Conservation (phyloP, 2,888 invertebrate genomes). For the Gandaritis pyraliata region DNA sequence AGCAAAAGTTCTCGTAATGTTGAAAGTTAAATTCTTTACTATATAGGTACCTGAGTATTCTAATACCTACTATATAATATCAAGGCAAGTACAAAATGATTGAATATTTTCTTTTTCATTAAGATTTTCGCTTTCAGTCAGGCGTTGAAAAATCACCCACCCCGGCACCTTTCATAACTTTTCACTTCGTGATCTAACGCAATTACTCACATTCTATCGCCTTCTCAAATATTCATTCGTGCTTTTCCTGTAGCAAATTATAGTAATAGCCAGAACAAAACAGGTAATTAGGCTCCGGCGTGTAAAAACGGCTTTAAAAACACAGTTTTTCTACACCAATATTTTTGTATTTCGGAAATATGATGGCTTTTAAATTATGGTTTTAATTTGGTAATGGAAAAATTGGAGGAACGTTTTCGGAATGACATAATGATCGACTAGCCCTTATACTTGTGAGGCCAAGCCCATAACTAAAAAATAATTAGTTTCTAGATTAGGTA, state of each 20-base stretch:
- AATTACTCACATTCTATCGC: slow-evolving; percentile 83
- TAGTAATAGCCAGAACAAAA: slow-evolving; percentile 77
- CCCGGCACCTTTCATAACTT: slow-evolving; percentile 83
- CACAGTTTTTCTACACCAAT: slow-evolving; percentile 40
- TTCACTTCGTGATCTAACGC: slow-evolving; percentile 83
- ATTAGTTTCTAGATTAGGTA: slow-evolving; percentile 19
- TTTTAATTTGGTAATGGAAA: slow-evolving; percentile 61
- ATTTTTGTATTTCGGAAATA: slow-evolving; percentile 50
- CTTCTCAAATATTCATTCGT: slow-evolving; percentile 83
- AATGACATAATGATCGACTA: slow-evolving; percentile 30
- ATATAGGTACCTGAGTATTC: slow-evolving; percentile 18
- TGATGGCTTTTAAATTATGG: slow-evolving; percentile 55
- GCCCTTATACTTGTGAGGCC: slow-evolving; percentile 12
- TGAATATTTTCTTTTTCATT: slow-evolving; percentile 79
- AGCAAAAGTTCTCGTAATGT: slow-evolving; percentile 12
- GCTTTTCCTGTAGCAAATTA: slow-evolving; percentile 81
- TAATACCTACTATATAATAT: slow-evolving; percentile 51
- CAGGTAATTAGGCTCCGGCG: slow-evolving; percentile 74
- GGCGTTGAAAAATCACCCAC: slow-evolving; percentile 77
- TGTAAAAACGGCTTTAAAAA: slow-evolving; percentile 62
- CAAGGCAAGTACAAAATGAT: slow-evolving; percentile 55
- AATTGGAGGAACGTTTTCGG: slow-evolving; percentile 32
- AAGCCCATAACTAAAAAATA: slow-evolving; percentile 26
- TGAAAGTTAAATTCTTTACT: neutral
- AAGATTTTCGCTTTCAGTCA: slow-evolving; percentile 73